Percentiles rank a stretch among this genome's conserved stretches.
These are phyloP conservation scores for Loriculus beryllinus DNA, from an alignment of 2,797 vertebrate genomes.

Conservation along the genomic window DNA sequence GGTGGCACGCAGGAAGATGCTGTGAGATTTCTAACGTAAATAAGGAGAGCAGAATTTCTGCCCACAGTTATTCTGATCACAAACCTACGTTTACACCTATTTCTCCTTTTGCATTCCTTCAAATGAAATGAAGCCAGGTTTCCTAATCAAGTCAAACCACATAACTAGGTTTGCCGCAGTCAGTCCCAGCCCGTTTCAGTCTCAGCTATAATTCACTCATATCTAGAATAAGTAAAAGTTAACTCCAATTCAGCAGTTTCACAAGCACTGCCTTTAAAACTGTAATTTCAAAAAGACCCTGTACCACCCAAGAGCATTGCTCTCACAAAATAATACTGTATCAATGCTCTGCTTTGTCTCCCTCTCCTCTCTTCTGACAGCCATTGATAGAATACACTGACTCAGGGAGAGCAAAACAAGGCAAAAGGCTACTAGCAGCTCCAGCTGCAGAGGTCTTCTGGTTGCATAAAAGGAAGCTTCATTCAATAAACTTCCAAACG, in stretches of 20 bases:
- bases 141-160: not conserved
- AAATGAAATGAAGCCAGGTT: not conserved
- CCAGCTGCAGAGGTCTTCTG: rapidly evolving
- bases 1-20: constrained; percentile 1
- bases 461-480: not conserved
- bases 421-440: not conserved
- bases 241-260: not conserved
- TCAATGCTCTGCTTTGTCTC: not conserved
- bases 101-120: not conserved
- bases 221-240: not conserved
- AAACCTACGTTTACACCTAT: not conserved
- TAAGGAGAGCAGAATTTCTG: not conserved
- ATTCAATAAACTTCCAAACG: not conserved
- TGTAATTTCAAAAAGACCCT: not conserved
- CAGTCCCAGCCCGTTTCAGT: not conserved
- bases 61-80: not conserved
- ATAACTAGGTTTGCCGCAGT: not conserved
- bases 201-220: not conserved
- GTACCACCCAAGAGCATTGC: not conserved
- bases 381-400: not conserved
- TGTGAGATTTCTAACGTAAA: rapidly evolving
- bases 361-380: not conserved
- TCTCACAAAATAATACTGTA: not conserved
- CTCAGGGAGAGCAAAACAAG: not conserved
- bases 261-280: not conserved